phyloP scores from a whole-genome alignment of 2,888 invertebrate genomes.

The Diplazon laetatorius region DNA sequence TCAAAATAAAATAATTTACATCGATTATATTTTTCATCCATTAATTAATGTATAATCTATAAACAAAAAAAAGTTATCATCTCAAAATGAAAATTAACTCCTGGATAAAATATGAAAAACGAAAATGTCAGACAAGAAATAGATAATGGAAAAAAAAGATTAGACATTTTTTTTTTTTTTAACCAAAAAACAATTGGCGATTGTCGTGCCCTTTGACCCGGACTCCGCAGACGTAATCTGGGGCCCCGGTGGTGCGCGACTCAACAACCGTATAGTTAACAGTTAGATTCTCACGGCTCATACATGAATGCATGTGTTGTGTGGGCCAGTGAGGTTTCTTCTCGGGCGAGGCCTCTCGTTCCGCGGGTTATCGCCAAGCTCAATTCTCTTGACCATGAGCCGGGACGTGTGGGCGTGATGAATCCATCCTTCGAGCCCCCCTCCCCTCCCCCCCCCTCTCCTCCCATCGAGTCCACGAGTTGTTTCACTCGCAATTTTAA shows the following conservation, averaged over 20 bases:
- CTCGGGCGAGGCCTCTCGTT: conserved; percentile 57
- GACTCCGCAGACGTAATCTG: conserved; percentile 31
- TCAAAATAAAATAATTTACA: no score
- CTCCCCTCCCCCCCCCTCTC: no score
- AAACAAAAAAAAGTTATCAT: no score
- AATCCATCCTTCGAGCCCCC: no score
- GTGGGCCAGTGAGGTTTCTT: conserved; percentile 66
- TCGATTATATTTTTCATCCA: no score
- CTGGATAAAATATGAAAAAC: conserved; percentile 65
- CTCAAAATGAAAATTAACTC: no score
- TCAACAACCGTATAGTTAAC: conserved; percentile 77
- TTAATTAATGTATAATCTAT: no score
- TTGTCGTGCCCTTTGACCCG: conserved; percentile 77
- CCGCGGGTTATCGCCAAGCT: conserved; percentile 67
- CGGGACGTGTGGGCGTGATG: conserved; percentile 67
- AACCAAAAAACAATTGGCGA: conserved; percentile 65
- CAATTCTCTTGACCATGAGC: conserved; percentile 58
- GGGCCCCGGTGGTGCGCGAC: conserved; percentile 47
- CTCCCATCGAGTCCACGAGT: no score
- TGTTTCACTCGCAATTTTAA: no score
- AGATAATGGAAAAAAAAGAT: conserved; percentile 52
- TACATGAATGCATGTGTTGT: conserved; percentile 75
- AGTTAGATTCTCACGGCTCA: conserved; percentile 81
- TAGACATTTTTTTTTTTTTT: no score
- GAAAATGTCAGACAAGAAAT: conserved; percentile 68